Evolutionary conservation across 1,140 invertebrate species (phyloP).

Genomic region (Pseudomyrmex dendroicus): DNA sequence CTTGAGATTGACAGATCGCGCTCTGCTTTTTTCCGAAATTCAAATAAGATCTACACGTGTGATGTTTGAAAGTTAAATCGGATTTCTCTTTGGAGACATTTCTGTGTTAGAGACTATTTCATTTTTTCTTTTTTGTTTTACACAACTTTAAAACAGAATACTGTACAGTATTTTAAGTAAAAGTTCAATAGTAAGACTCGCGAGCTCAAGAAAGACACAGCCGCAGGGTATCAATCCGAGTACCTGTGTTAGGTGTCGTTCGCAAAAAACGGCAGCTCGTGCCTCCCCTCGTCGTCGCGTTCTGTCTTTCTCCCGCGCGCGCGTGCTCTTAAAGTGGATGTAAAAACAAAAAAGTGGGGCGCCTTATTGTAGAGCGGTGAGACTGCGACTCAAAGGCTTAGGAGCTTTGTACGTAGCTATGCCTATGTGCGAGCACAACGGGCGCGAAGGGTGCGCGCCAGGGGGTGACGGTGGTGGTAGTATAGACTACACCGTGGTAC

Average conservation of each 20-base stretch:
- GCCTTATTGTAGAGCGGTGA: slow-evolving; percentile 84
- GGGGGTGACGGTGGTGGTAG: slow-evolving; percentile 77
- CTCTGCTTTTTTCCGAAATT: slow-evolving; percentile 33
- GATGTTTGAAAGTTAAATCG: neutral
- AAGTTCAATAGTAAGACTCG: neutral
- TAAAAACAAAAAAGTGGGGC: slow-evolving; percentile 81
- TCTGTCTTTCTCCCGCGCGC: neutral
- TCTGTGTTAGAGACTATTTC: neutral
- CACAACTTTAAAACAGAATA: no score
- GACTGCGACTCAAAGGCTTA: slow-evolving; percentile 85
- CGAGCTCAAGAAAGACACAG: slow-evolving; percentile 1
- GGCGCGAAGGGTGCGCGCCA: slow-evolving; percentile 66
- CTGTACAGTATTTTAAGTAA: neutral
- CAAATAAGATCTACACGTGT: neutral
- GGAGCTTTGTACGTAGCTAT: slow-evolving; percentile 82
- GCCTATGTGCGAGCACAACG: slow-evolving; percentile 75
- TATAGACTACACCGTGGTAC: slow-evolving; percentile 77
- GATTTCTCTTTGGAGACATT: neutral
- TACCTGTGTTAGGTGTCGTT: slow-evolving; percentile 11
- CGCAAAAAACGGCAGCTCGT: slow-evolving; percentile 24
- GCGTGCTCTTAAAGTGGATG: slow-evolving; percentile 67
- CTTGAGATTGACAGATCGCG: slow-evolving; percentile 43
- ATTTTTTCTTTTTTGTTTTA: neutral
- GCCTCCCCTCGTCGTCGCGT: slow-evolving; percentile 1
- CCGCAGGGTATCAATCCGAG: slow-evolving; percentile 2